Base-by-base conservation (phyloP, 1,140 invertebrate genomes). In the Camponotus floridanus region DNA sequence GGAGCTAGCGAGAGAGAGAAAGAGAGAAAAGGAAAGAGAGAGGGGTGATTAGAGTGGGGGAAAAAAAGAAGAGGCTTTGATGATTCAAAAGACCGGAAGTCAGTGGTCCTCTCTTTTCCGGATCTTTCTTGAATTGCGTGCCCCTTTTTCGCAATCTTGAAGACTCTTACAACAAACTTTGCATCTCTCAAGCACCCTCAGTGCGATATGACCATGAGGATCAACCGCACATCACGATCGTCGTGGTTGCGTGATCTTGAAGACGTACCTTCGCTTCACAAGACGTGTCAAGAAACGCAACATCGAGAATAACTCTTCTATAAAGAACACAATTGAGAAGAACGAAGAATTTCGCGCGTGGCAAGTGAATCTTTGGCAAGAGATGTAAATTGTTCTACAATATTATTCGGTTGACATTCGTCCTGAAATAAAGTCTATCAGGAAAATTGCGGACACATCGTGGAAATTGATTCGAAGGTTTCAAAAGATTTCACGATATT, bases 81-180 rank as follows among this genome's bases (percentile, higher is more conserved):
- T 67, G 70, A 45, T 79, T 31, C 36, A 21, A 31, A 45, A 57
- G 33, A 89, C 88, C 88, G 86, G 86, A 90, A 90, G 76, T 86
- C 70, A 59, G 55, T 57, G 61, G 59, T 79, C 39, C 45, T 85
- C 86, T 90, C 45, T 85, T 80, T 90, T 90, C 88, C 88, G 86
- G 88, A 31, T 62, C 55, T 80, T 76, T 18, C 59, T 64, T 31
- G 71, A 73, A 71, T 81, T 55, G 76, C 65, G 65, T 48, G 6
- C 26, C 4, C 33, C 21, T 70, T 68, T 81, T 62, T 81, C 76
- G 36, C 57, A 36, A 71, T 64, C 65, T 51, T 18, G 42, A 86
- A 81, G 76, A 86, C 48, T 85, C 48, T 31, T 70, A 15, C 65
- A 31, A 64, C 57, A n/a, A 84, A 76, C 42, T 48, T 26, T 67